Conservation (phyloP, 2,797 vertebrate species). For the Hippopotamyrus pictus region DNA sequence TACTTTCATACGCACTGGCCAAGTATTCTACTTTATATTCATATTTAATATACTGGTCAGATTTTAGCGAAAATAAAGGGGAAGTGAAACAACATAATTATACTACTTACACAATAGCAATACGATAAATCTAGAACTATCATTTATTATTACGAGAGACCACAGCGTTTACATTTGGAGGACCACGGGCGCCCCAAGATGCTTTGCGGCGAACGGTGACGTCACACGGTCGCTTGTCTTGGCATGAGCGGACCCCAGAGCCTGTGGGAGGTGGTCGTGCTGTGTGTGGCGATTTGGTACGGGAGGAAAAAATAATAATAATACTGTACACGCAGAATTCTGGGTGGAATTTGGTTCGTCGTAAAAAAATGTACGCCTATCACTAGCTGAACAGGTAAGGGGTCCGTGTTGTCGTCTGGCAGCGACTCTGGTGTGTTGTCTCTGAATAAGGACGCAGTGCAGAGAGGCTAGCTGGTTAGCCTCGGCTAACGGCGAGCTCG, state of each 20-base stretch:
- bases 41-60: not conserved
- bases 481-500: not conserved
- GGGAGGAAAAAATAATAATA: not conserved
- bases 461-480: constrained; percentile 11
- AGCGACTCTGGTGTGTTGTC: not conserved
- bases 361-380: constrained; percentile 6
- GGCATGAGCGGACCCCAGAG: constrained; percentile 15
- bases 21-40: not conserved
- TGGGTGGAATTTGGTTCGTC: not conserved
- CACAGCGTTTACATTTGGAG: constrained; percentile 30
- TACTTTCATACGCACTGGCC: not conserved
- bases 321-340: not conserved
- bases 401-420: not conserved
- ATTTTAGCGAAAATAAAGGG: not conserved
- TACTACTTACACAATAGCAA: not conserved
- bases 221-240: constrained; percentile 38
- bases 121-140: not conserved
- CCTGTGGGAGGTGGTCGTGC: constrained; percentile 38
- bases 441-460: constrained; percentile 12
- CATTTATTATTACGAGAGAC: not conserved
- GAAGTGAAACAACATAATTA: not conserved
- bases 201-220: constrained; percentile 48
- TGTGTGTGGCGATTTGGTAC: not conserved
- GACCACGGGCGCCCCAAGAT: constrained; percentile 55
- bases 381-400: constrained; percentile 17